Evolutionary conservation across 2,797 vertebrate species (phyloP), one percentile per base, ranked within the genome.

Genomic region (Gymnodraco acuticeps): DNA sequence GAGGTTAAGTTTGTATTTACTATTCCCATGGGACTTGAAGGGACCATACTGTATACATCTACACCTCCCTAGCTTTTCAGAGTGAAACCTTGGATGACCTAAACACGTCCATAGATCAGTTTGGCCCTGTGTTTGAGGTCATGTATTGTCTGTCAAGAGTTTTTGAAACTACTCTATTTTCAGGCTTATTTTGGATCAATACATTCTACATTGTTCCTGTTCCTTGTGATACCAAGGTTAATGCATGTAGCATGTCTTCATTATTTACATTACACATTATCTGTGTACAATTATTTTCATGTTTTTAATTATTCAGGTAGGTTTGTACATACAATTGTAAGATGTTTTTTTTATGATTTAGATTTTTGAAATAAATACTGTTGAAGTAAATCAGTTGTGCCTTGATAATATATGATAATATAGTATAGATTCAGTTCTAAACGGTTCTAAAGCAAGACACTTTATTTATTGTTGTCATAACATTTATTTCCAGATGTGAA

Each of bases 351-450:
- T 70, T 64, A 78, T 73, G n/a, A 70, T 80, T 73, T 51, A 78
- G 19, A 76, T 65, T 65, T 60, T 71, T 84, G 5, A 75, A 87
- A 79, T 90, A 87, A 90, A 88, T 55, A 45, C 10, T 48, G 12
- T 55, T 78, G 8, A 72, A 64, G 14, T 53, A 50, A 59, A 31
- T 74, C 10, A 12, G 33, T 46, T 46, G 15, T 20, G 43, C 8
- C 14, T 50, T 55, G 9, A 11, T 43, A 43, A 17, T 41, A 41
- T 69, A 9, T 42, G 5, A 52, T 14, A 48, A 11, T 50, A 1
- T 11, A 27, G 3, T 9, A 10, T 10, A 46, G 8, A 42, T 38
- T 7, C 8, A 38, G 33, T 38, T 7, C 33, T 38, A 38, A 38
- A 38, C 23, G 23, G 23, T 27, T 27, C 23, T 27, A 27, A 27